Percentiles rank a stretch among this genome's conserved stretches.
These are phyloP conservation scores for Leptoteleia sp. DNA, from an alignment of 1,140 invertebrate genomes.

Conservation along the genomic window DNA sequence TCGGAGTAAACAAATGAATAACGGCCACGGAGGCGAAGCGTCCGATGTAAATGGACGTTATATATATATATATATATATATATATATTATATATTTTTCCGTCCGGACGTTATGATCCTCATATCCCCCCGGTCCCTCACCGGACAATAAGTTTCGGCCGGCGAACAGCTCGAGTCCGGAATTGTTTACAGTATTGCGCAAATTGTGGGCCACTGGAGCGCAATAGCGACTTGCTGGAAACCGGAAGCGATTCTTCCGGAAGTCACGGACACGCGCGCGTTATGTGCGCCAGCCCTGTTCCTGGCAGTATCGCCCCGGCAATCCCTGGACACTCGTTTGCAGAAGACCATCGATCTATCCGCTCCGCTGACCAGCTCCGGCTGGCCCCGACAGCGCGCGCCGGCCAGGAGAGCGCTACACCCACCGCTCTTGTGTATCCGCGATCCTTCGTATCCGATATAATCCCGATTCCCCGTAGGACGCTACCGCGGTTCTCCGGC, in stretches of 20 bases:
- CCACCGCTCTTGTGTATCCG: constrained; percentile 61
- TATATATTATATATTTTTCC: no score
- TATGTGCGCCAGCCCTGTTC: constrained; percentile 44
- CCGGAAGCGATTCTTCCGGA: constrained; percentile 50
- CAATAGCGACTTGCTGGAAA: constrained; percentile 41
- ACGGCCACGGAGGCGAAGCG: no score
- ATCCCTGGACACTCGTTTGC: constrained; percentile 62
- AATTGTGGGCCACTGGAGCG: constrained; percentile 49
- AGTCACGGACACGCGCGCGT: constrained; percentile 39
- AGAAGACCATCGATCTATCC: constrained; percentile 65
- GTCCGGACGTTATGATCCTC: no score
- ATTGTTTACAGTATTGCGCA: constrained; percentile 52
- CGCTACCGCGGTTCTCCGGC: constrained; percentile 58
- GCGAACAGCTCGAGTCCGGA: constrained; percentile 1
- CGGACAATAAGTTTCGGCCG: constrained; percentile 1
- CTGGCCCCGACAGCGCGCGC: constrained; percentile 39
- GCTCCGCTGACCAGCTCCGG: constrained; percentile 40
- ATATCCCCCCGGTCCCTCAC: no score
- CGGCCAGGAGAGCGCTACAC: constrained; percentile 36
- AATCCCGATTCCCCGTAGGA: constrained; percentile 66
- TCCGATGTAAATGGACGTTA: no score
- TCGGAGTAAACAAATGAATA: no score
- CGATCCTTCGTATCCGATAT: constrained; percentile 66
- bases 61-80: no score
- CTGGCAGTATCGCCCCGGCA: constrained; percentile 41